Evolutionary conservation across 2,888 invertebrate genomes (phyloP).

Genomic region (Margaritifera margaritifera): DNA sequence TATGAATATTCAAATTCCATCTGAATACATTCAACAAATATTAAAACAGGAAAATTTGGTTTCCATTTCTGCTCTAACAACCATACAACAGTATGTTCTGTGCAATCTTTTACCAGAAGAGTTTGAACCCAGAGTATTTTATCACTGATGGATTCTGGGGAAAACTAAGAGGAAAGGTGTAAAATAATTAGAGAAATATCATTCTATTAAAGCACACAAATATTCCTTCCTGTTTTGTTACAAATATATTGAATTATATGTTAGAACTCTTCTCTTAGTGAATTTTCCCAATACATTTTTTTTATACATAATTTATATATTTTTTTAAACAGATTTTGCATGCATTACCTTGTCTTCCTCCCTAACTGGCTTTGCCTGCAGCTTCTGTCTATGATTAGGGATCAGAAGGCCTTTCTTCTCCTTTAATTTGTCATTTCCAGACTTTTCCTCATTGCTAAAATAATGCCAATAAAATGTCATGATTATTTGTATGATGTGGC

Average conservation of each 20-base stretch:
- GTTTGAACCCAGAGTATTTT: too few species aligned
- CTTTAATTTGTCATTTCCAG: neutral
- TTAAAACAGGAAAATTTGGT: too few species aligned
- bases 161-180: conserved; percentile 6
- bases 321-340: neutral
- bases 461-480: neutral
- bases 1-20: too few species aligned
- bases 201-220: neutral
- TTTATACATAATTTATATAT: too few species aligned
- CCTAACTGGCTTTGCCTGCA: conserved; percentile 77
- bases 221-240: neutral
- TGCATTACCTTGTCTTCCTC: conserved; percentile 47
- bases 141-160: too few species aligned
- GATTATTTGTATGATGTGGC: neutral
- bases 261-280: neutral
- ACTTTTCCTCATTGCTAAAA: too few species aligned
- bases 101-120: too few species aligned
- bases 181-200: conserved; percentile 4
- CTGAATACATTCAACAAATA: too few species aligned
- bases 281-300: neutral
- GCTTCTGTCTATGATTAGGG: conserved; percentile 83
- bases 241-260: neutral
- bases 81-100: too few species aligned
- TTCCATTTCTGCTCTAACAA: too few species aligned
- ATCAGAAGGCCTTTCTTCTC: conserved; percentile 56